Evolutionary conservation across 2,113 vertebrate species (phyloP).

Genomic region (cat (Felis catus)): F.catus_Fca126_mat1.0 CM031411.1:102091001-102091500

Average conservation of each 20-base stretch:
- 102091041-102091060: not conserved
- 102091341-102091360: slow-evolving; percentile 41
- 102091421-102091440: slow-evolving; percentile 74
- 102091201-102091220: slow-evolving; percentile 52
- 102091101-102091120: not conserved
- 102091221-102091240: slow-evolving; percentile 6
- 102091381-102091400: slow-evolving; percentile 64
- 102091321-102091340: slow-evolving; percentile 29
- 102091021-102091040: not conserved
- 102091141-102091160: slow-evolving; percentile 1
- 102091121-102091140: not conserved
- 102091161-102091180: not conserved
- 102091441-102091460: slow-evolving; percentile 75
- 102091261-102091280: slow-evolving; percentile 21
- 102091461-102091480: slow-evolving; percentile 73
- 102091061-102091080: not conserved
- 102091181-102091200: slow-evolving; percentile 39
- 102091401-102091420: slow-evolving; percentile 71
- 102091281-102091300: not conserved
- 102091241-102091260: not conserved
- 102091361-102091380: slow-evolving; percentile 2
- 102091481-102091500: slow-evolving; percentile 62
- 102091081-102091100: not conserved
- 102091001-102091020: not conserved
- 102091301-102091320: not conserved